Base-by-base conservation (phyloP, 1,140 invertebrate species). In the Heterodera schachtii region DNA sequence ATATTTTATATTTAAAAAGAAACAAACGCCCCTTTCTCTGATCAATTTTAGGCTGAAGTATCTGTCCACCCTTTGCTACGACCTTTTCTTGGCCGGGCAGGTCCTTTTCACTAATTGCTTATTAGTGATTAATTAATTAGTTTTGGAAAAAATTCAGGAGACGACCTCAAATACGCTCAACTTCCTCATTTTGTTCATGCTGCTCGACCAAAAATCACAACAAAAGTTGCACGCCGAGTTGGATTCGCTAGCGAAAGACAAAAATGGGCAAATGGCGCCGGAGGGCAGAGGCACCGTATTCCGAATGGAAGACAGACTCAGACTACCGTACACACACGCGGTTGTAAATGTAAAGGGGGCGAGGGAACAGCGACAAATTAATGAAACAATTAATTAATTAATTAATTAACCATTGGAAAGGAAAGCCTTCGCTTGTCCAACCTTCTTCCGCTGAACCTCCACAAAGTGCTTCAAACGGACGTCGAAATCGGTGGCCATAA, bases 91-190 rank as follows among this genome's bases (percentile, higher is more conserved):
- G 77, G 77, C 77, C 9, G 77, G 77, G 3, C 77, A 78, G n/a
- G 77, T 78, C 31, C 31, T n/a, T 78, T 31, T 31, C 31, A 31
- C 1, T 31, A 31, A 31, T 31, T 31, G 31, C 31, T 31, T 31
- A 31, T 31, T 31, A 31, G 31, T 31, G 31, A 31, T 31, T 31
- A 31, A 31, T 31, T 47, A 78, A 78, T 47, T 8, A 78, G 9
- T 43, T n/a, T 11, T 11, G 57, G 57, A 43, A 75, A 75, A 49
- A 7, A 11, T 64, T 73, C 79, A 83, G n/a, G 96, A 97, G 88
- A 97, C 95, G 0, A 94, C 95, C 0, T 90, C 95, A 44, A 93
- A 94, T 0, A 94, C 95, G 0, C 87, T 97, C 11, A 92, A 93
- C 11, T 97, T 95, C 95, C 94, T 95, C 83, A 90, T 96, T 9